These are phyloP conservation scores for Athalia rosae DNA, from an alignment of 2,888 invertebrate genomes.

Conservation along the genomic window DNA sequence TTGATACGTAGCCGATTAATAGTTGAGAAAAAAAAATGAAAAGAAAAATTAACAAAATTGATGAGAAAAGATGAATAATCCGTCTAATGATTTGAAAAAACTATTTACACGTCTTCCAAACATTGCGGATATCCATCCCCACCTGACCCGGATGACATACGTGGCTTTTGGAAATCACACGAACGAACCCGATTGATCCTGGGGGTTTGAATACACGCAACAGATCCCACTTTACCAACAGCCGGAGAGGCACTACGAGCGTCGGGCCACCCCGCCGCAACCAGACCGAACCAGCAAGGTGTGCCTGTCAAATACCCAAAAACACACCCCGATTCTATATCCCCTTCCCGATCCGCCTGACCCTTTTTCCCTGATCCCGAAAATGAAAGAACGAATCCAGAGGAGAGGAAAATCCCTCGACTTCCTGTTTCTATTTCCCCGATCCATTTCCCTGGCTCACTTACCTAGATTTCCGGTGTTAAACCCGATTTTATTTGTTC, in stretches of 20 bases:
- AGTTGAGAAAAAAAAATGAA: slow-evolving; percentile 46
- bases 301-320: slow-evolving; percentile 71
- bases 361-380: not conserved
- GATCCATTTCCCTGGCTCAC: too few relatives aligned
- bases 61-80: slow-evolving; percentile 16
- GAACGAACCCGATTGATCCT: slow-evolving; percentile 22
- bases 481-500: too few relatives aligned
- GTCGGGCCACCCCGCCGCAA: slow-evolving; percentile 73
- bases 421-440: too few relatives aligned
- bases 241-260: slow-evolving; percentile 76
- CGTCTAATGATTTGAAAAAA: slow-evolving; percentile 41
- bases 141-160: slow-evolving; percentile 39
- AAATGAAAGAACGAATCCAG: not conserved
- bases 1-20: slow-evolving; percentile 7
- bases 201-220: slow-evolving; percentile 50
- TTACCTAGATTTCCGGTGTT: too few relatives aligned
- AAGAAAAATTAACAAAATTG: slow-evolving; percentile 47
- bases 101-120: slow-evolving; percentile 45
- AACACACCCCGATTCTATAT: not conserved
- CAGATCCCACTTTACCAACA: slow-evolving; percentile 80
- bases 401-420: not conserved
- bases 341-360: not conserved
- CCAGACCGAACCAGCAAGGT: slow-evolving; percentile 74
- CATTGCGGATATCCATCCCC: slow-evolving; percentile 37
- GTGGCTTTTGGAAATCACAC: slow-evolving; percentile 32